Base-by-base conservation (phyloP, 53 echinoderm and acorn worm species). In the Temnopleurus reevesii region DNA sequence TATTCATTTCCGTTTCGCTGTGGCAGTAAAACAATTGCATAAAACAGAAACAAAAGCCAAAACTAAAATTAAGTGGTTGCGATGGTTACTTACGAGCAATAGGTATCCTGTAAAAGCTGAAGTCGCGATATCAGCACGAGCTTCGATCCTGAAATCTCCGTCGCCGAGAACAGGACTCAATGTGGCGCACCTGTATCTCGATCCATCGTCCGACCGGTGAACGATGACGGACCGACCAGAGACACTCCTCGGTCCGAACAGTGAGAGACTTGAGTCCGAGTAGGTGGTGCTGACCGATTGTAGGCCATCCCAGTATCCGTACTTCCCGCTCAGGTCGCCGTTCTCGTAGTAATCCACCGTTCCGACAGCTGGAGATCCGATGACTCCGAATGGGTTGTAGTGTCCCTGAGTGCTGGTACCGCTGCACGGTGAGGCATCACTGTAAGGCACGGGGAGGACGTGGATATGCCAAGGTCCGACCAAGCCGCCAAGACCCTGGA, bases 401-500 rank as follows among this genome's bases (percentile, higher is more conserved):
- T 95, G 98, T 57, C 94, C 95, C 45, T 76, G 92, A 4, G 93
- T 93, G 26, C 92, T 90, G 3, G 81, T 81, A 17, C 53, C 51
- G 60, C 94, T 92, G 44, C 95, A 98, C 25, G 93, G 93, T 8
- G 59, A 64, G 25, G 65, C 77, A 25, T 59, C 89, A 2, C 55
- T 34, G 57, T 86, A 87, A 76, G 94, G 93, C 51, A 98, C 89
- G 15, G 95, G 94, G 55, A 95, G 93, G 31, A 88, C 79, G 45
- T 98, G 98, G 49, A 97, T 83, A 84, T 97, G 97, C 94, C 95
- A 98, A 1, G 95, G 95, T 26, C 90, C 94, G 8, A 96, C 98
- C 7, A 84, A 0, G 25, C 55, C 83, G 25, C 45, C 60, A 19
- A 98, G 83, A 12, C 95, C 95, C 1, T 55, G 15, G 4, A 98